A percentile compares a stretch with the other conserved stretches of the same genome.
Conservation (phyloP, 2,888 invertebrate species). For the Drosophila helvetica region DNA sequence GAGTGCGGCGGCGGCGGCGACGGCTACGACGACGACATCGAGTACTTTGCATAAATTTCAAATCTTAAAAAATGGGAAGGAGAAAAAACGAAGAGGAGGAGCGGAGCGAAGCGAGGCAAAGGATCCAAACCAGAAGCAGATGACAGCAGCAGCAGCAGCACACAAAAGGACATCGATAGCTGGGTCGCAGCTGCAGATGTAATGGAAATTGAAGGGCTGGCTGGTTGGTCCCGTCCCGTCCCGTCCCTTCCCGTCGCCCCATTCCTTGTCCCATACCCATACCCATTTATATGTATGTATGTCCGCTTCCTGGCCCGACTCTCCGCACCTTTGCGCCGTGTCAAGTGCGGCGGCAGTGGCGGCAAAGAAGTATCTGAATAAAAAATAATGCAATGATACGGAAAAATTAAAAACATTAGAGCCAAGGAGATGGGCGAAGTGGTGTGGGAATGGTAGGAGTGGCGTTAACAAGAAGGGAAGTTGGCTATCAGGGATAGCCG, state of each 20-base stretch:
- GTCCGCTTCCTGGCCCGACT: slow-evolving; percentile 4
- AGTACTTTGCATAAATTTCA: slow-evolving; percentile 79
- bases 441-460: slow-evolving; percentile 2
- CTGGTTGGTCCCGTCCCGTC: slow-evolving; percentile 1
- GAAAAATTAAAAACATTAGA: slow-evolving; percentile 79
- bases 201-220: slow-evolving; percentile 77
- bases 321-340: slow-evolving; percentile 67
- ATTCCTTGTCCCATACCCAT: neutral
- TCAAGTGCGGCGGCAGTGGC: slow-evolving; percentile 65
- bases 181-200: slow-evolving; percentile 69
- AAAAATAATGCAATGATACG: slow-evolving; percentile 76
- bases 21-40: slow-evolving; percentile 54
- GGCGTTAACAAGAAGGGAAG: slow-evolving; percentile 20
- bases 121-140: slow-evolving; percentile 55
- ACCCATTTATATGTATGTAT: neutral
- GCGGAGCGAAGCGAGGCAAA: slow-evolving; percentile 11
- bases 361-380: slow-evolving; percentile 49
- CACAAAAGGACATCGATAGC: slow-evolving; percentile 82
- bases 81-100: slow-evolving; percentile 30
- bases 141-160: slow-evolving; percentile 53
- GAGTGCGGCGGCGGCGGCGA: slow-evolving; percentile 66
- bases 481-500: neutral
- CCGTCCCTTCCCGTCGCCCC: neutral
- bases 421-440: neutral
- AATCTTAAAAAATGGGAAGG: slow-evolving; percentile 59